Evolutionary conservation across 2,797 vertebrate species (phyloP).

Genomic region (Capromys pilorides): DNA sequence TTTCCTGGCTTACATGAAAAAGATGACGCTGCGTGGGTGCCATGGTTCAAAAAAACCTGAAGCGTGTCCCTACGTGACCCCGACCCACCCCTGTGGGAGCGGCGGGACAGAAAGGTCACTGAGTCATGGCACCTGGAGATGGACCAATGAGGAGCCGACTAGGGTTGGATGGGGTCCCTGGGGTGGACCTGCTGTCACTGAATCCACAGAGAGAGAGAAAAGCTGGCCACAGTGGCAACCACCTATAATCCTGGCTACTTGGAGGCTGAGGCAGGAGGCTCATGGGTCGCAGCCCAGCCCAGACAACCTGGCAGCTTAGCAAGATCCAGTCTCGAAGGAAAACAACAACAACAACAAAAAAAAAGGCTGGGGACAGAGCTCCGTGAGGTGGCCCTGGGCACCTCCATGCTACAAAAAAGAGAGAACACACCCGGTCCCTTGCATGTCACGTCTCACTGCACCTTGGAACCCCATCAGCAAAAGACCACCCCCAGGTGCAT

Average conservation of each 20-base stretch:
- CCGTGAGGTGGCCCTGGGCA: neutral
- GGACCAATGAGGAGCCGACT: too few relatives aligned
- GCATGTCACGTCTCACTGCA: neutral
- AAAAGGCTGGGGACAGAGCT: neutral
- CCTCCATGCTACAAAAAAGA: neutral
- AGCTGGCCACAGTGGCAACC: neutral
- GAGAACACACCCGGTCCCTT: neutral
- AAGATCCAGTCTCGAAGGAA: neutral
- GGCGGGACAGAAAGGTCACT: neutral
- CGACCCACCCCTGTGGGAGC: neutral
- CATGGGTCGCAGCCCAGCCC: neutral
- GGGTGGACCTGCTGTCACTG: neutral
- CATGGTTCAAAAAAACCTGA: neutral
- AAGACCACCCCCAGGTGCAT: neutral
- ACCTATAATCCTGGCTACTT: neutral
- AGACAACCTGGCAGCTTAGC: neutral
- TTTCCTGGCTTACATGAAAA: neutral
- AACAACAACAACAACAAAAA: too few relatives aligned
- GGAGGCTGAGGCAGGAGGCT: neutral
- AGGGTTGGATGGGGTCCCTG: neutral
- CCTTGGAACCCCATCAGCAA: neutral
- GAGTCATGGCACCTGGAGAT: neutral
- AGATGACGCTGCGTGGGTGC: neutral
- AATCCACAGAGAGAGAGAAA: neutral
- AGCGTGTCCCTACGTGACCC: neutral